These are phyloP conservation scores for Sisyra nigra DNA, from an alignment of 2,888 invertebrate genomes.

Conservation along the genomic window DNA sequence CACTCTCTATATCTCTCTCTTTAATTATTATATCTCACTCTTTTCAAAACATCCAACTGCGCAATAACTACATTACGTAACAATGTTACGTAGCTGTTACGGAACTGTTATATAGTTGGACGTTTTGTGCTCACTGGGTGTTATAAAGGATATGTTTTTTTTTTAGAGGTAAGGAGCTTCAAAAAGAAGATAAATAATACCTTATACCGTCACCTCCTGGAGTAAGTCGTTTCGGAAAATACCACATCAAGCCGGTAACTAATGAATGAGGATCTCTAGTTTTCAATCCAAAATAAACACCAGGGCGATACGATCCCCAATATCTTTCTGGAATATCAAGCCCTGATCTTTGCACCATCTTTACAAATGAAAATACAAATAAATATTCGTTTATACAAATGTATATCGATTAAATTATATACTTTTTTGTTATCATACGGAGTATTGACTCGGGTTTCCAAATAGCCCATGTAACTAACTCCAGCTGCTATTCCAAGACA, in stretches of 20 bases:
- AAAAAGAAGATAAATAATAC: constrained; percentile 23
- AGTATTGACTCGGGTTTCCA: constrained; percentile 79
- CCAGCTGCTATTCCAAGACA: constrained; percentile 55
- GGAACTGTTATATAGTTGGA: no score
- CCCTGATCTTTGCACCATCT: constrained; percentile 57
- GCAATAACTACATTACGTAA: constrained; percentile 1
- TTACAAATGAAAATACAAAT: constrained; percentile 6
- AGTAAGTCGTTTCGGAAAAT: constrained; percentile 51
- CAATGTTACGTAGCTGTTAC: no score
- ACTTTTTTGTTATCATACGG: constrained; percentile 67
- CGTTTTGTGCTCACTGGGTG: no score
- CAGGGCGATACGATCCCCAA: constrained; percentile 90
- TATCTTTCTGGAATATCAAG: constrained; percentile 59
- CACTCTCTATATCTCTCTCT: not conserved
- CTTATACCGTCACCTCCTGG: constrained; percentile 61
- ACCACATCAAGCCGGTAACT: constrained; percentile 95
- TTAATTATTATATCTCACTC: not conserved
- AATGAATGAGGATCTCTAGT: constrained; percentile 78
- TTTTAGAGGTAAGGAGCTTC: not conserved
- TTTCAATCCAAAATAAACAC: constrained; percentile 81
- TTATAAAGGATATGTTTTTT: constrained; percentile 2
- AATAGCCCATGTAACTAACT: constrained; percentile 64
- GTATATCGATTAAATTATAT: constrained; percentile 10
- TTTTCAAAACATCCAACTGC: not conserved
- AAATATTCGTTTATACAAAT: not conserved